phyloP scores from a whole-genome alignment of 2,113 vertebrate genomes.

The Helogale parvula region DNA sequence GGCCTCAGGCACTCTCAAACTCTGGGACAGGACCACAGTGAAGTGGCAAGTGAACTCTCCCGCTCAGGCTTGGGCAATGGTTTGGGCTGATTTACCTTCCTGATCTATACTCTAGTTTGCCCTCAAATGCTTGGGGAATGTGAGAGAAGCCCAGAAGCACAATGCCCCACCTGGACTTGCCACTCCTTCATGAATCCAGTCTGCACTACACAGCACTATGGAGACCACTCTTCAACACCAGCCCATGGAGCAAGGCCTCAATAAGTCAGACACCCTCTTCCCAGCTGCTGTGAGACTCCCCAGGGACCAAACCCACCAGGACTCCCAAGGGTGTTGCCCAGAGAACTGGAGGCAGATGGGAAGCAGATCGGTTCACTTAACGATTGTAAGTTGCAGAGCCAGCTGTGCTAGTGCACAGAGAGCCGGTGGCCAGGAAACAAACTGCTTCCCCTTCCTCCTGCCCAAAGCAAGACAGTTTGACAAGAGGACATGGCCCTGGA shows the following conservation, averaged over 20 bases:
- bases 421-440: constrained; percentile 25
- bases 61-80: neutral
- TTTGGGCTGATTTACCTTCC: neutral
- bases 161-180: neutral
- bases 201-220: neutral
- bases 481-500: constrained; percentile 18
- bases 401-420: constrained; percentile 53
- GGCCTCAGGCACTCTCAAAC: neutral
- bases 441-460: neutral
- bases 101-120: constrained; percentile 7
- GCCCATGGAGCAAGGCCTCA: neutral
- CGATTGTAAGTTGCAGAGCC: constrained; percentile 64
- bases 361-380: constrained; percentile 66
- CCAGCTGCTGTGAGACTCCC: constrained; percentile 8
- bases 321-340: constrained; percentile 52
- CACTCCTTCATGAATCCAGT: neutral
- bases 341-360: constrained; percentile 58
- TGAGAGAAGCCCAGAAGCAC: neutral
- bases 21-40: neutral
- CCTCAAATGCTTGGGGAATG: neutral
- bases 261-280: neutral
- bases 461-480: neutral
- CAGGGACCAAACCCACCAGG: constrained; percentile 8
- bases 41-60: neutral
- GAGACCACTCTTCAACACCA: neutral